Evolutionary conservation across 92 coral and sea anemone genomes (phyloP).

Genomic region (Desmophyllum pertusum): DNA sequence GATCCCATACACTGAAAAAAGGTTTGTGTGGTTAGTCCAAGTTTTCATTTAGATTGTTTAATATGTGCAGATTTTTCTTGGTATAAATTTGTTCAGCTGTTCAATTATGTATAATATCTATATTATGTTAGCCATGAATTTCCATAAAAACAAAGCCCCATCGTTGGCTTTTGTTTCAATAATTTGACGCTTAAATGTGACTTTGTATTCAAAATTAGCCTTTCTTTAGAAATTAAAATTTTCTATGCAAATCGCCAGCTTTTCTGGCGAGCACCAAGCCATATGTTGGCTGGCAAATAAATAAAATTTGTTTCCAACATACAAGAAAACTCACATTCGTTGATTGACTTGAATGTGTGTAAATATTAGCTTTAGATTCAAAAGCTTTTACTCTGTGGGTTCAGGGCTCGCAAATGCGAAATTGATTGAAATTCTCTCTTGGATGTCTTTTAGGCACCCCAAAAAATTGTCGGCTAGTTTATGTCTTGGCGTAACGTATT

Average conservation of each 20-base stretch:
- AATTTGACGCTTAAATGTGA: conserved; percentile 11
- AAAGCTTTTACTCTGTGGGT: not conserved
- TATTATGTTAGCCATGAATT: not conserved
- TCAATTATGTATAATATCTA: not conserved
- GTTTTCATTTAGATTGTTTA: no score
- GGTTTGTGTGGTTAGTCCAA: no score
- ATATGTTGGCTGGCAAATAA: not conserved
- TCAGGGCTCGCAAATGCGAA: not conserved
- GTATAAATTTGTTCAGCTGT: conserved; percentile 13
- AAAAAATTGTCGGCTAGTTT: not conserved
- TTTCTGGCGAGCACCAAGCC: not conserved
- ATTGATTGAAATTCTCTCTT: not conserved
- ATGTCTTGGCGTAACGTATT: not conserved
- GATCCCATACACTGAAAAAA: no score
- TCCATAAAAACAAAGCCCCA: conserved; percentile 1
- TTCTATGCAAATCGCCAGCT: not conserved
- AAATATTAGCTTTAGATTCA: conserved; percentile 1
- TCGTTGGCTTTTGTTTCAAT: conserved; percentile 1
- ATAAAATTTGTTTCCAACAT: not conserved
- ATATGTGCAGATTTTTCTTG: not conserved
- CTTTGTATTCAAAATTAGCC: conserved; percentile 3
- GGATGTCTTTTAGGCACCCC: not conserved
- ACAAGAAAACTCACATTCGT: not conserved
- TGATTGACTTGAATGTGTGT: conserved; percentile 1
- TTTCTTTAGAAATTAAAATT: not conserved